phyloP scores from a whole-genome alignment of 1,140 invertebrate species.

The Phocides pigmalion region DNA sequence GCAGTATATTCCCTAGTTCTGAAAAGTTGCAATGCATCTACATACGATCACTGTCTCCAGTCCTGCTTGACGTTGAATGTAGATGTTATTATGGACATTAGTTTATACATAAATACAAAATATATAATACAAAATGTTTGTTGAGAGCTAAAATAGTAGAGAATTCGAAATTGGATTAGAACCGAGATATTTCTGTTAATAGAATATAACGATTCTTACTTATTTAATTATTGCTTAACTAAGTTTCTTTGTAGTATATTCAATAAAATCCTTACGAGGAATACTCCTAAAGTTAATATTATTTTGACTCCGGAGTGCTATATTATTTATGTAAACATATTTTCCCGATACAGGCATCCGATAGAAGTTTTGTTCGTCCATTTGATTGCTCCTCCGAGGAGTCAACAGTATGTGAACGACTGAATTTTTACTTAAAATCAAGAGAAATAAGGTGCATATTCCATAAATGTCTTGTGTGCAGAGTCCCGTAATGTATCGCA shows the following conservation, averaged over 20 bases:
- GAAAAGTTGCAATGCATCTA: too few relatives aligned
- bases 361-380: slow-evolving; percentile 18
- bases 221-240: too few relatives aligned
- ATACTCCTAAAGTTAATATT: background rate
- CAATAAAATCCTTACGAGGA: background rate
- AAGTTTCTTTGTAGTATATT: background rate
- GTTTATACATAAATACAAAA: too few relatives aligned
- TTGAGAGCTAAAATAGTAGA: too few relatives aligned
- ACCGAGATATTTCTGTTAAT: too few relatives aligned
- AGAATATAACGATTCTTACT: too few relatives aligned
- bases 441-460: slow-evolving; percentile 1
- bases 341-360: slow-evolving; percentile 16
- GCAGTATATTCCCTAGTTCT: too few relatives aligned
- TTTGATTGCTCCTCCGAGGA: slow-evolving; percentile 6
- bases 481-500: slow-evolving; percentile 10
- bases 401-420: background rate
- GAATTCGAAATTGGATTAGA: too few relatives aligned
- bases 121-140: too few relatives aligned
- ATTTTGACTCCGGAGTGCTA: background rate
- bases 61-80: too few relatives aligned
- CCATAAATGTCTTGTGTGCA: background rate
- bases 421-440: background rate
- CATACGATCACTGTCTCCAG: too few relatives aligned
- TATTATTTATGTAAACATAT: slow-evolving; percentile 17
- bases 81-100: too few relatives aligned